Evolutionary conservation across 2,797 vertebrate genomes (phyloP).

Genomic region (Clarias platycephalus): DNA sequence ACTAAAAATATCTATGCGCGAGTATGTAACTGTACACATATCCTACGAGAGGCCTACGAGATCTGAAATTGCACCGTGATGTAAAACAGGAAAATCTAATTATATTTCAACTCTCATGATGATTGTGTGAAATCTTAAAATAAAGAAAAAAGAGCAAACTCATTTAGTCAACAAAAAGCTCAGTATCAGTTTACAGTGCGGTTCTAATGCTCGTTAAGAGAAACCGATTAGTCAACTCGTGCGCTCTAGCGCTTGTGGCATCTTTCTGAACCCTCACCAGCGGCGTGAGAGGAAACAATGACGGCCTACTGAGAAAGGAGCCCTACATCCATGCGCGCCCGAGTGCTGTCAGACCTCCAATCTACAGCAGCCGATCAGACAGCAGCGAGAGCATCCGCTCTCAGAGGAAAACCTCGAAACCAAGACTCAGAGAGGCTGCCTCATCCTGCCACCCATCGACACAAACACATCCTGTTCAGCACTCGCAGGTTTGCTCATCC

Average conservation of each 20-base stretch:
- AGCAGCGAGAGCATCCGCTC: constrained; percentile 50
- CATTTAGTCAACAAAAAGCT: too few relatives aligned
- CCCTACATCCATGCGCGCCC: background rate
- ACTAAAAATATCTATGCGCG: background rate
- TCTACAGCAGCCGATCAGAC: constrained; percentile 40
- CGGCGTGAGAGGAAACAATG: constrained; percentile 10
- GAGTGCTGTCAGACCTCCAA: background rate
- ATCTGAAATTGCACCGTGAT: background rate
- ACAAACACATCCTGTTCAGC: constrained; percentile 31
- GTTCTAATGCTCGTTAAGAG: background rate
- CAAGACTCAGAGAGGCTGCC: constrained; percentile 39
- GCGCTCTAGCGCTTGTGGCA: background rate
- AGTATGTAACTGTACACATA: background rate
- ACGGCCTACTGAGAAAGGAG: background rate
- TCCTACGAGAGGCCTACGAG: background rate
- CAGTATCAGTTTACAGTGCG: background rate
- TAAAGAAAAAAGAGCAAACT: too few relatives aligned
- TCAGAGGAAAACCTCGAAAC: constrained; percentile 59
- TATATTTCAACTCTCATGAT: background rate
- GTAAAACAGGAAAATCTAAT: background rate
- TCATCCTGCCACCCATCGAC: constrained; percentile 18
- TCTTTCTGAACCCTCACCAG: background rate
- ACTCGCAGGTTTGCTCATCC: constrained; percentile 26
- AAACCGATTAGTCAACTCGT: background rate
- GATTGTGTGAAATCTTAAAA: background rate